Evolutionary conservation across 2,797 vertebrate species (phyloP).

Genomic region (Enteromius fasciolatus): DNA sequence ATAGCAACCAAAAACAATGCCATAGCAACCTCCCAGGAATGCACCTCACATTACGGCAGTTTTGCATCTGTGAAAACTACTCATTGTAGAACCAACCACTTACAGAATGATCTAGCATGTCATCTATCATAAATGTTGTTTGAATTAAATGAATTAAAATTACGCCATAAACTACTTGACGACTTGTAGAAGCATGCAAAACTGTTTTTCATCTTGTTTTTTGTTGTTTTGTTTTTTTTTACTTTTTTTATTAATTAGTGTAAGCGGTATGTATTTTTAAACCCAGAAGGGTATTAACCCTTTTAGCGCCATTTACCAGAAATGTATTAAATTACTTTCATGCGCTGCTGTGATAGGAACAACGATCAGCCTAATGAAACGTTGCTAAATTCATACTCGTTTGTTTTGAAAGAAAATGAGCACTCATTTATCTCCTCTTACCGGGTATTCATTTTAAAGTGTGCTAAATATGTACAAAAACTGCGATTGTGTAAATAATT

Average conservation of each 20-base stretch:
- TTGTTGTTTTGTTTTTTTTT: too few relatives aligned
- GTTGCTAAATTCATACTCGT: neutral
- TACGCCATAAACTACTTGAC: too few relatives aligned
- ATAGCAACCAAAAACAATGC: neutral
- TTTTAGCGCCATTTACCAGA: neutral
- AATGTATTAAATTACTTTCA: fast-evolving
- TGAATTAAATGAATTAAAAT: too few relatives aligned
- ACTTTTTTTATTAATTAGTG: neutral
- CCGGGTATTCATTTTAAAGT: neutral
- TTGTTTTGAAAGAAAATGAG: neutral
- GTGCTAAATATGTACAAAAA: neutral
- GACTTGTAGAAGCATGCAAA: neutral
- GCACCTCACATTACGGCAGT: neutral
- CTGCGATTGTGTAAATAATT: neutral
- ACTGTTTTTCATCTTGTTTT: neutral
- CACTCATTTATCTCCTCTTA: neutral
- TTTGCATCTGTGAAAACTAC: neutral
- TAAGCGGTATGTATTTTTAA: neutral
- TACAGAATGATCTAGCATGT: neutral
- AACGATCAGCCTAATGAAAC: neutral
- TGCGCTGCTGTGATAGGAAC: neutral
- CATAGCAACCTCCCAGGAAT: neutral
- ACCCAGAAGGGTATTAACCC: neutral
- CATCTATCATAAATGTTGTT: neutral
- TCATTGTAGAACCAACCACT: neutral